phyloP scores from a whole-genome alignment of 2,113 vertebrate genomes.

The Ageneiosus marmoratus region DNA sequence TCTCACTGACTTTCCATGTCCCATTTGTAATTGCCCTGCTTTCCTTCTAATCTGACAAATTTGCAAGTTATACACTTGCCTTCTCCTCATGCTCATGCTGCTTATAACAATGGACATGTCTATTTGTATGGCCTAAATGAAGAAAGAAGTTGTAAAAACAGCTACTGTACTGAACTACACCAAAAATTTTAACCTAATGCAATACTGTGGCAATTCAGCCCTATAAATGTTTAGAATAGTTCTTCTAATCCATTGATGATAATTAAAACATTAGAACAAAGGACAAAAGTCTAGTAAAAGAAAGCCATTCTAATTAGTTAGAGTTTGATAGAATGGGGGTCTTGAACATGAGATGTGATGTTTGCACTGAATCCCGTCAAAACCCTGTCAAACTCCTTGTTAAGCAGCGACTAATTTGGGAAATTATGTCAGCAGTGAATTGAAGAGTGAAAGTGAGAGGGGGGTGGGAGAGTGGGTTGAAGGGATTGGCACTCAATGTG shows the following conservation, averaged over 20 bases:
- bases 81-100: slow-evolving; percentile 51
- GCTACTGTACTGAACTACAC: background rate
- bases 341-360: slow-evolving; percentile 76
- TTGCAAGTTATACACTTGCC: slow-evolving; percentile 55
- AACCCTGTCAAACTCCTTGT: slow-evolving; percentile 75
- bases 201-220: slow-evolving; percentile 44
- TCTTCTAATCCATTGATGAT: slow-evolving; percentile 72
- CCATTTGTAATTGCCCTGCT: slow-evolving; percentile 66
- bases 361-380: slow-evolving; percentile 78
- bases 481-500: slow-evolving; percentile 23
- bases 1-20: slow-evolving; percentile 52
- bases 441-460: slow-evolving; percentile 69
- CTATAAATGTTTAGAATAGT: slow-evolving; percentile 28
- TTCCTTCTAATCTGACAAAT: slow-evolving; percentile 62
- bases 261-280: slow-evolving; percentile 79
- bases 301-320: slow-evolving; percentile 84
- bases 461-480: slow-evolving; percentile 29
- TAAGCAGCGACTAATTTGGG: slow-evolving; percentile 74
- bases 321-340: slow-evolving; percentile 69
- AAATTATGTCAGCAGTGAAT: slow-evolving; percentile 78
- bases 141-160: background rate
- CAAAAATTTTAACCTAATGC: slow-evolving; percentile 47
- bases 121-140: slow-evolving; percentile 3
- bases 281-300: slow-evolving; percentile 74
- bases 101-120: slow-evolving; percentile 60